Base-by-base conservation (phyloP, 1,140 invertebrate genomes). In the Drosophila arizonae region DNA sequence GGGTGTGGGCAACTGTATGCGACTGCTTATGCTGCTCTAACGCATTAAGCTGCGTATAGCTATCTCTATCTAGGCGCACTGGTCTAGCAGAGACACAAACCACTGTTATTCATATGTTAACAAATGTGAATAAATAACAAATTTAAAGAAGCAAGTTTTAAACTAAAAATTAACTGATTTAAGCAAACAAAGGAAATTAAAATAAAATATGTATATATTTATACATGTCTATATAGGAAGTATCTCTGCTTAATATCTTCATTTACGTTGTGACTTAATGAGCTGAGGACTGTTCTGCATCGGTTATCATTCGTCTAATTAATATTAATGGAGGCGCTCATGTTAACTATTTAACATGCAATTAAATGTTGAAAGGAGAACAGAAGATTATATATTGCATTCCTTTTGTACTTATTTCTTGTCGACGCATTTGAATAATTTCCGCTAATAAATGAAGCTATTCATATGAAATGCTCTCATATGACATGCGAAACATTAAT, bases 21-120 rank as follows among this genome's bases (percentile, higher is more conserved):
- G 24, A 13, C 52, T 41, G 41, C 30, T 24, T 61, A 30, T 33
- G 2, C 63, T 63, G 43, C 50, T 80, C 58, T 39, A 2, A 10
- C 9, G 26, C 3, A 54, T 11, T 8, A 9, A 1, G 15, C 2
- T 67, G n/a, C 39, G 4, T 36, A 9, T 8, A 4, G 52, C 60
- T 54, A 10, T 76, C 57, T 28, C 66, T 54, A 36, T 54, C 30
- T 48, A 5, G 39, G n/a, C 24, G 5, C 41, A 4, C 2, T 17
- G 4, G 10, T 13, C 36, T 60, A 81, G 74, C 41, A 5, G 4
- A 13, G 76, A 79, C 80, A 65, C 72, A n/a, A 82, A 84, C 76
- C 80, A 51, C 52, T 65, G 80, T 72, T 76, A 76, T 8, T 0
- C 8, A 13, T 1, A 39, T 76, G 72, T 67, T 48, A 65, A 21